Percentiles rank a stretch among this genome's conserved stretches.
Evolutionary conservation across 1,140 invertebrate species (phyloP).

Genomic region (Laupala kohalensis): DNA sequence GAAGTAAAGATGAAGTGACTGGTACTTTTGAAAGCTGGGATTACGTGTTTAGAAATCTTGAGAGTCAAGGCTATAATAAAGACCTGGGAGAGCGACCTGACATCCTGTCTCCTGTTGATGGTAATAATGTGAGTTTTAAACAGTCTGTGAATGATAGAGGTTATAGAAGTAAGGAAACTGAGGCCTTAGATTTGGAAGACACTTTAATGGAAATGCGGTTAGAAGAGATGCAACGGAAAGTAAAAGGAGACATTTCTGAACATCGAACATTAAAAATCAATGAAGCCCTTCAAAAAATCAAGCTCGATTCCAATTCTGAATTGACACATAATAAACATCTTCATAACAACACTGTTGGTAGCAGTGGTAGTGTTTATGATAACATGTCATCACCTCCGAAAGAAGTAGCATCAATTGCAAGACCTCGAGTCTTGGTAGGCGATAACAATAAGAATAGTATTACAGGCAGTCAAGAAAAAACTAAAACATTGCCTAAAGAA

Average conservation of each 20-base stretch:
- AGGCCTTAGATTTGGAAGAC: conserved; percentile 31
- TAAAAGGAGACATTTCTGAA: conserved; percentile 27
- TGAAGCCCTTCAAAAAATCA: conserved; percentile 35
- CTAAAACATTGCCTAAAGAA: conserved; percentile 4
- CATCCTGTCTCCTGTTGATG: conserved; percentile 31
- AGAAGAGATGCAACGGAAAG: conserved; percentile 21
- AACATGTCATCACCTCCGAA: conserved; percentile 12
- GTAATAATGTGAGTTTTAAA: background rate
- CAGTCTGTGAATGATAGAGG: background rate
- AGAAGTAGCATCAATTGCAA: conserved; percentile 1
- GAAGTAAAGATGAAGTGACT: conserved; percentile 39
- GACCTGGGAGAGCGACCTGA: conserved; percentile 47
- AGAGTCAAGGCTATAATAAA: conserved; percentile 56
- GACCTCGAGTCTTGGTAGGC: background rate
- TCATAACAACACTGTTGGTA: background rate
- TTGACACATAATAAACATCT: background rate
- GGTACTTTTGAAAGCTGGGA: conserved; percentile 59
- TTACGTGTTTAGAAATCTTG: conserved; percentile 61
- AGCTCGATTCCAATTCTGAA: conserved; percentile 25
- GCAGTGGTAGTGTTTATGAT: conserved; percentile 12
- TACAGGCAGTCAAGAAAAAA: background rate
- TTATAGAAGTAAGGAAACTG: background rate
- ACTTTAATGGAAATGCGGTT: conserved; percentile 32
- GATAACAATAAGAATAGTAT: background rate
- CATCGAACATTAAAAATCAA: conserved; percentile 38